Evolutionary conservation across 2,888 invertebrate genomes (phyloP), one percentile per base, ranked within the genome.

Genomic region (Parnassius mnemosyne): DNA sequence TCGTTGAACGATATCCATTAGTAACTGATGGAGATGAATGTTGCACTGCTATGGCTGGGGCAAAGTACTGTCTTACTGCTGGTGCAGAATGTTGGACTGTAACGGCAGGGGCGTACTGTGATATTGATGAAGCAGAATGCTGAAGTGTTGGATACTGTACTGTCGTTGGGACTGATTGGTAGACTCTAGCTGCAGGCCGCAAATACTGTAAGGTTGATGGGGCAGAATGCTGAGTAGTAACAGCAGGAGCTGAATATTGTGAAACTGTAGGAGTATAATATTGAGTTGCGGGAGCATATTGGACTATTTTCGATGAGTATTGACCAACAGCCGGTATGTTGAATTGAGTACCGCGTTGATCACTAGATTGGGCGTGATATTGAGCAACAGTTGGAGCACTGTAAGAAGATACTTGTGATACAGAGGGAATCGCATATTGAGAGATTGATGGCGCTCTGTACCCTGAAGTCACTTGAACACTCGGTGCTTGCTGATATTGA

Each of bases 41-140:
- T 55, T 61, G 70, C 53, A 64, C 65, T 34, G 68, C 62, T 50
- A 68, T 63, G 10, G 71, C 68, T 50, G 79, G 73, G 10, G 68
- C 66, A 5, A 67, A 50, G 53, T 73, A 71, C 43, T 71, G 69
- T 2, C 65, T 52, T 62, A 68, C 55, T 64, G 57, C 52, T 61
- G 66, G 84, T 70, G n/a, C 81, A 76, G 70, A 73, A 68, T 85
- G 84, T 10, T 88, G 73, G 52, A 65, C 34, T 9, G 53, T 42
- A 11, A 66, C 61, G 11, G 57, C 67, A 10, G 71, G 71, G 11
- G 73, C 54, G 44, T 78, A 73, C 16, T 77, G 77, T 12, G 73
- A 11, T 13, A 68, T 65, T 25, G 68, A 66, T 16, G 78, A 74
- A 11, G 75, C 67, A 3, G 73, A 63, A 44, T 76, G 76, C 42